phyloP scores from a whole-genome alignment of 2,888 invertebrate genomes.

The Mystacides longicornis region DNA sequence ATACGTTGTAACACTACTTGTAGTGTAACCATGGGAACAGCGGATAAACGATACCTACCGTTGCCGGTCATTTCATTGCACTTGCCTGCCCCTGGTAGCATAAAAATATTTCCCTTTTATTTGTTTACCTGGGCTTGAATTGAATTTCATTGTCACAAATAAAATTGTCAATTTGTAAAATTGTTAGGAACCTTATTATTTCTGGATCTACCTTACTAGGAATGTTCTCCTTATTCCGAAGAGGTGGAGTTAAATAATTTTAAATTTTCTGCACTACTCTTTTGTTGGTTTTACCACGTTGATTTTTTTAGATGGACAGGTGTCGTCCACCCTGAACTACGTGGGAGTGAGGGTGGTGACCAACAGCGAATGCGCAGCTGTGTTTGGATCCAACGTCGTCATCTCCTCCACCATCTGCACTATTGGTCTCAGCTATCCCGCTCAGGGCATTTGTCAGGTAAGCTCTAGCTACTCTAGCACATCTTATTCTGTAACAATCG shows the following conservation, averaged over 20 bases:
- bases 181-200: not conserved
- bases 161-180: not conserved
- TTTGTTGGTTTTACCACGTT: no score
- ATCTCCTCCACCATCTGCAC: slow-evolving; percentile 33
- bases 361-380: slow-evolving; percentile 35
- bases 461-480: no score
- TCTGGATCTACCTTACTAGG: not conserved
- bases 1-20: no score
- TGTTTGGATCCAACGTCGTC: slow-evolving; percentile 30
- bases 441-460: slow-evolving; percentile 30
- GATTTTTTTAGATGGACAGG: slow-evolving; percentile 31
- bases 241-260: not conserved
- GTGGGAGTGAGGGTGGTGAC: slow-evolving; percentile 38
- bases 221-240: not conserved
- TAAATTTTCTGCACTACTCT: not conserved
- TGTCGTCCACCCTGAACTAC: slow-evolving; percentile 36
- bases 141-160: no score
- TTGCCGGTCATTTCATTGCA: no score
- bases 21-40: no score
- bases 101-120: no score
- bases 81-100: no score
- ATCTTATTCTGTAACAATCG: no score
- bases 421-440: slow-evolving; percentile 38
- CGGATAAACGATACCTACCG: no score
- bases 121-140: no score